Base-by-base conservation (phyloP, 2,113 vertebrate species). In the Myrmophylax atrothorax region DNA sequence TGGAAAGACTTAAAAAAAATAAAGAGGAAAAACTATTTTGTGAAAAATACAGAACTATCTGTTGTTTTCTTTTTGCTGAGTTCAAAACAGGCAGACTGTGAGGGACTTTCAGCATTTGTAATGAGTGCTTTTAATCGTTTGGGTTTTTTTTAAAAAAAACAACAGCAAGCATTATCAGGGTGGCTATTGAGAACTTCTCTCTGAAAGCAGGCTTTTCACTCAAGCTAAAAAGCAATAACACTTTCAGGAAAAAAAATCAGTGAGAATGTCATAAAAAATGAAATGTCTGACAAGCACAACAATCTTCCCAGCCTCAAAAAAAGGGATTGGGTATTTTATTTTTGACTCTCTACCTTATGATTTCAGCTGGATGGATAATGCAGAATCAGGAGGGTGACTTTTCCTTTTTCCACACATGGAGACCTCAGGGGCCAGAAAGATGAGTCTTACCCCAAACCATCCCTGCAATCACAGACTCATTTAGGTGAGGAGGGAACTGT, bases 211-310 rank as follows among this genome's bases (percentile, higher is more conserved):
- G 47, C 59, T 86, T 94, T 96, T 91, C 91, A 91, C 84, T 66
- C 91, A 94, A 93, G 63, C 87, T 91, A 80, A 90, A 96, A 95
- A 94, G 93, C 82, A 91, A 77, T 90, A 91, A 96, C 87, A 87
- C 91, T 93, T 96, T 96, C 58, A 44, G 75, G 75, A 70, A 88
- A 77, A 79, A 81, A 88, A 63, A 6, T 73, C 80, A 63, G 68
- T 80, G 86, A 68, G 94, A 97, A 91, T 93, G 89, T 97, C 84
- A 94, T 35, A 85, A 78, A 84, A 96, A 96, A 79, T 88, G 93
- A 94, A 93, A 95, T 58, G 88, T 83, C 94, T 96, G 96, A 95
- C 95, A 97, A 93, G 93, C 91, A 92, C 89, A 92, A 91, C 89
- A 95, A 53, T 94, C 91, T 94, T 92, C 68, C 92, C 73, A 92